A percentile compares a stretch with the other conserved stretches of the same genome.
Conservation (phyloP, 2,888 invertebrate genomes). For the Euzophera pinguis region DNA sequence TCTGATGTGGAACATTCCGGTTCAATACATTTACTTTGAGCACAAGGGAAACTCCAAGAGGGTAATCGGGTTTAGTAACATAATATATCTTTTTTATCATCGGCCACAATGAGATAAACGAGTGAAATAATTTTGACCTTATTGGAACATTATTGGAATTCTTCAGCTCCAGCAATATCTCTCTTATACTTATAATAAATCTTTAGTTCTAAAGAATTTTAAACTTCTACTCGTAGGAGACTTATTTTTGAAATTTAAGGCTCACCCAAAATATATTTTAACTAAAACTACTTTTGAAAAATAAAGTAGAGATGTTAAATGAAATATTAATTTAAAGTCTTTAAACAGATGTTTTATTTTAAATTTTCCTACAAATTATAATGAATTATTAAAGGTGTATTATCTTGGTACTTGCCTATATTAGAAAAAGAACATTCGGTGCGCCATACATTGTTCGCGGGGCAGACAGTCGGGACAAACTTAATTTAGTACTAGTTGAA, state of each 20-base stretch:
- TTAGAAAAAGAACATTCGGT: conserved; percentile 30
- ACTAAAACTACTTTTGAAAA: too few relatives aligned
- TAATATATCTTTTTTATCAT: conserved; percentile 42
- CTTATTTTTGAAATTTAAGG: too few relatives aligned
- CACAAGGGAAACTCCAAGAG: conserved; percentile 59
- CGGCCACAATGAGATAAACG: conserved; percentile 49
- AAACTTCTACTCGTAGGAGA: too few relatives aligned
- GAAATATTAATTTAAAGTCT: too few relatives aligned
- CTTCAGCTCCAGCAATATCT: conserved; percentile 20
- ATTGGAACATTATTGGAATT: conserved; percentile 28
- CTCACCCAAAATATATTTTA: too few relatives aligned
- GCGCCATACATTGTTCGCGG: conserved; percentile 26
- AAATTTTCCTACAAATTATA: too few relatives aligned
- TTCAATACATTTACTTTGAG: conserved; percentile 72
- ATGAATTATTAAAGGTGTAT: too few relatives aligned
- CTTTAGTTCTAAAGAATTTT: not conserved
- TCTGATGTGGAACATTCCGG: conserved; percentile 74
- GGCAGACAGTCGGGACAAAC: conserved; percentile 47
- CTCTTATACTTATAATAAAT: not conserved
- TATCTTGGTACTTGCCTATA: not conserved
- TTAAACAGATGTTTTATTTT: too few relatives aligned
- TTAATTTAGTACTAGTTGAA: conserved; percentile 56
- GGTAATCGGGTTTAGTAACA: conserved; percentile 61
- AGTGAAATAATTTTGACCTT: conserved; percentile 44
- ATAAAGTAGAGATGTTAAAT: too few relatives aligned